Conservation (phyloP, 2,888 invertebrate genomes). For the Eilema griseolum region DNA sequence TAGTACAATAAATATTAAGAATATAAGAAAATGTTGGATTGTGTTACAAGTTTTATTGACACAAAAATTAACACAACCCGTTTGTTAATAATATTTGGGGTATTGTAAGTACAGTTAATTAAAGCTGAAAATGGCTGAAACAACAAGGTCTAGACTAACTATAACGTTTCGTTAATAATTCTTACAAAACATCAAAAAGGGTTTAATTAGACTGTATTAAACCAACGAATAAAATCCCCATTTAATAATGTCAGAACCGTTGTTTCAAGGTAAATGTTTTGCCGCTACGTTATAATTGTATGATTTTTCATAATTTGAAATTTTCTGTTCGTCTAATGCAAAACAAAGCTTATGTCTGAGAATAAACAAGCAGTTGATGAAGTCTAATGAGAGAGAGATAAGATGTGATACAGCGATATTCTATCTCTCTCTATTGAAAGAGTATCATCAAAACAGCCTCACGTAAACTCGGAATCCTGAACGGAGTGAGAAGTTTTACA, state of each 20-base stretch:
- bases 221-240: neutral
- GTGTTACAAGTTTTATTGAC: conserved; percentile 22
- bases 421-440: no score
- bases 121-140: neutral
- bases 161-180: neutral
- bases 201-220: neutral
- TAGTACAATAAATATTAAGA: conserved; percentile 29
- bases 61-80: conserved; percentile 6
- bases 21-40: conserved; percentile 10
- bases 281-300: neutral
- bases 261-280: neutral
- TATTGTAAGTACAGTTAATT: neutral
- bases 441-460: no score
- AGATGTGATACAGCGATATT: no score
- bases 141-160: neutral
- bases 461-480: no score
- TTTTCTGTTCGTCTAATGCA: neutral
- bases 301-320: neutral
- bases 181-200: neutral
- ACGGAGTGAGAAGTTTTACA: no score
- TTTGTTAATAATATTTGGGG: neutral
- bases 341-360: neutral
- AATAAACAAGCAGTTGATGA: neutral
- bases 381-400: no score
- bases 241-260: neutral